Evolutionary conservation across 2,797 vertebrate species (phyloP).

Genomic region (Steatocranus sp.): DNA sequence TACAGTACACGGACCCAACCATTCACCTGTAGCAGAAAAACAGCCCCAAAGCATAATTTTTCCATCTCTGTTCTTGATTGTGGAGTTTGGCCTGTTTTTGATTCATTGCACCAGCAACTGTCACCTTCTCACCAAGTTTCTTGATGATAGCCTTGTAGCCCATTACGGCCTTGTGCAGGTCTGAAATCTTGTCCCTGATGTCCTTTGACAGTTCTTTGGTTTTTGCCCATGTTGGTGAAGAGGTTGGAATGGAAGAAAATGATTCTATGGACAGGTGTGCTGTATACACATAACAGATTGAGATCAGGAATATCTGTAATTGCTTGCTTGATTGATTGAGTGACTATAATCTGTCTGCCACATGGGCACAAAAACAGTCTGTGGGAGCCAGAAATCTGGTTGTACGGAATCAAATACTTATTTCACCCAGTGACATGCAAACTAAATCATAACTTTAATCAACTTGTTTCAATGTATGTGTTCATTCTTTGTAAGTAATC

Average conservation of each 20-base stretch:
- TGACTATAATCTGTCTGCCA: not conserved
- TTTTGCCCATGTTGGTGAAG: not conserved
- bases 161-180: not conserved
- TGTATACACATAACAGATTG: not conserved
- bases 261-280: not conserved
- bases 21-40: not conserved
- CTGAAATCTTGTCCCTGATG: not conserved
- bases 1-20: not conserved
- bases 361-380: not conserved
- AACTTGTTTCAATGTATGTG: not conserved
- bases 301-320: not conserved
- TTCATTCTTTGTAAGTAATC: not conserved
- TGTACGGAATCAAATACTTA: not conserved
- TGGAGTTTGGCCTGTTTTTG: not conserved
- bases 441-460: not conserved
- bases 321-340: not conserved
- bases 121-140: not conserved
- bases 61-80: not conserved
- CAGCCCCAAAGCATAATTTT: not conserved
- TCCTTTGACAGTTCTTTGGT: not conserved
- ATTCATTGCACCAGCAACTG: not conserved
- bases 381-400: not conserved
- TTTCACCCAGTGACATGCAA: not conserved
- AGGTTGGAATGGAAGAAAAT: not conserved
- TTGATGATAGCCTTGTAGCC: not conserved